phyloP scores from a whole-genome alignment of 2,797 vertebrate genomes.

The Aeoliscus strigatus region DNA sequence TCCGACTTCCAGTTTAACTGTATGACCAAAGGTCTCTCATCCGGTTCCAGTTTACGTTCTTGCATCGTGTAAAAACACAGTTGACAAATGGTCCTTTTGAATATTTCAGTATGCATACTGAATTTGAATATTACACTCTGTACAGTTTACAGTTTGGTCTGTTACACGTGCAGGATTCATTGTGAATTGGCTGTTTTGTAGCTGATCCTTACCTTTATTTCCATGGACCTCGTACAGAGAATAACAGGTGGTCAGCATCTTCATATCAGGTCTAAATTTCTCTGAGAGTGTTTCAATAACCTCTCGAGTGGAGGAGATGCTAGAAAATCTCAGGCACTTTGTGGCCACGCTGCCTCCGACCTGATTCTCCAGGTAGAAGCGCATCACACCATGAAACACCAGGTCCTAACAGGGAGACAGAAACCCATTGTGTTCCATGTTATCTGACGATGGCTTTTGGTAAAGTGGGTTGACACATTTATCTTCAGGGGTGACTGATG shows the following conservation, averaged over 20 bases:
- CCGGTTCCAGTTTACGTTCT: conserved; percentile 84
- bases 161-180: too few relatives aligned
- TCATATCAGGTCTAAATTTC: conserved; percentile 90
- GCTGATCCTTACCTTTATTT: conserved; percentile 81
- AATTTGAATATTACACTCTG: too few relatives aligned
- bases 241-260: conserved; percentile 80
- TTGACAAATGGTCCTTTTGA: too few relatives aligned
- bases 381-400: conserved; percentile 90
- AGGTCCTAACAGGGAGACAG: conserved; percentile 73
- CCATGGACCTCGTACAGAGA: conserved; percentile 85
- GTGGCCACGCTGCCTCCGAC: conserved; percentile 85
- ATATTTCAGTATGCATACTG: too few relatives aligned
- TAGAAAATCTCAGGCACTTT: conserved; percentile 86
- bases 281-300: conserved; percentile 84
- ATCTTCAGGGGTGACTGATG: too few relatives aligned
- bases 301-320: conserved; percentile 79
- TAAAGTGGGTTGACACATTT: too few relatives aligned
- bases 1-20: conserved; percentile 89
- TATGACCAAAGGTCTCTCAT: conserved; percentile 87
- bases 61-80: conserved; percentile 33
- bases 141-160: too few relatives aligned
- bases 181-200: too few relatives aligned
- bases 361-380: conserved; percentile 89
- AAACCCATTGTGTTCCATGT: background rate
- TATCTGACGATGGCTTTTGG: too few relatives aligned